Evolutionary conservation across 1,140 invertebrate genomes (phyloP), one percentile per base, ranked within the genome.

Genomic region (Pinna nobilis): DNA sequence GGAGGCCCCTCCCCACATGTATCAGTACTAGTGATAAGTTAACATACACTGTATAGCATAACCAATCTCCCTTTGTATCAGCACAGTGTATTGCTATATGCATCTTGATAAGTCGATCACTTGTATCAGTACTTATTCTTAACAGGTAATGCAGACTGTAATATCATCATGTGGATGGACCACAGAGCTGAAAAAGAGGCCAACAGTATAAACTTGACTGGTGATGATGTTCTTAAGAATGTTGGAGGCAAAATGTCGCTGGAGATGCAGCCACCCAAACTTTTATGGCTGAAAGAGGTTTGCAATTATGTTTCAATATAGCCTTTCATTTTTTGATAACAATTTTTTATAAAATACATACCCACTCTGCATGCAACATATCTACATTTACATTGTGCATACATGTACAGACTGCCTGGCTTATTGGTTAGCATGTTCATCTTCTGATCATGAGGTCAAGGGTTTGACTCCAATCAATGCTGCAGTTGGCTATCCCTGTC

Each of bases 111-210:
- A n/a, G n/a, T n/a, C n/a, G n/a, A n/a, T n/a, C n/a, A n/a, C n/a
- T n/a, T n/a, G n/a, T n/a, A n/a, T n/a, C n/a, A n/a, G n/a, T n/a
- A n/a, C n/a, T n/a, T 37, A 28, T 2, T 28, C 37, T 20, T 13
- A 3, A 33, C 75, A 93, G 93, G 91, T 9, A 88, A 91, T 44
- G 84, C 92, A 83, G 90, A 93, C 53, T 94, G 94, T 87, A 97
- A 99, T 89, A 91, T 99, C 30, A 95, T 99, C 37, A 92, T 98
- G 88, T 99, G 97, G 97, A 94, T 98, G 95, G 97, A 99, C 87
- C 97, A 99, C 85, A 90, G 97, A 80, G 97, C 97, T 2, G 89
- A 92, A 23, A 86, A 92, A 51, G 94, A 98, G 91, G 95, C 96
- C 0, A 91, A 93, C 20, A 89, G 92, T 23, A 98, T 99, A 15